Evolutionary conservation across 2,888 invertebrate species (phyloP).

Genomic region (Dyspetes luteomarginatus): DNA sequence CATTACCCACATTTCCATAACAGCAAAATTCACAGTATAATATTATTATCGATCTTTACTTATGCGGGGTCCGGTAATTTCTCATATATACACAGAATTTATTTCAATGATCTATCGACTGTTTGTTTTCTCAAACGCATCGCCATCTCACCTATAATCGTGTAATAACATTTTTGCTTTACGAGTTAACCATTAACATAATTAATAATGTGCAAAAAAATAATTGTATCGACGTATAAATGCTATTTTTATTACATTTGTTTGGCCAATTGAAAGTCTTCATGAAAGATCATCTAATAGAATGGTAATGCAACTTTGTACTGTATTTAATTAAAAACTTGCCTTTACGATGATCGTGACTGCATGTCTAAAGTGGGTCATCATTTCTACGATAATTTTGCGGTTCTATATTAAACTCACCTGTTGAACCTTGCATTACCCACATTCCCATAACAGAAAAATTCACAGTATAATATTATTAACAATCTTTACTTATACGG

Average conservation of each 20-base stretch:
- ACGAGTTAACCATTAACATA: too few species aligned
- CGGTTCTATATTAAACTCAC: conserved; percentile 42
- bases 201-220: too few species aligned
- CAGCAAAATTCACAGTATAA: conserved; percentile 6
- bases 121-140: background rate
- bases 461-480: conserved; percentile 10
- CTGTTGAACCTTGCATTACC: conserved; percentile 20
- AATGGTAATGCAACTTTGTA: conserved; percentile 18
- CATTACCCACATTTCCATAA: background rate
- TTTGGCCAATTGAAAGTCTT: background rate
- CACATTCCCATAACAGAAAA: background rate
- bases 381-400: conserved; percentile 43
- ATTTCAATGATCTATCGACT: too few species aligned
- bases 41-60: conserved; percentile 7
- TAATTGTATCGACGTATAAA: background rate
- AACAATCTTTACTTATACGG: background rate
- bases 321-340: conserved; percentile 45
- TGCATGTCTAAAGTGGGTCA: background rate
- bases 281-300: too few species aligned
- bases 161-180: background rate
- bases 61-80: background rate
- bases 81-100: too few species aligned
- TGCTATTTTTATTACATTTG: background rate
- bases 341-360: conserved; percentile 17
- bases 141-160: background rate